Evolutionary conservation across 2,113 vertebrate genomes (phyloP).

Genomic region (Paramisgurnus dabryanus): DNA sequence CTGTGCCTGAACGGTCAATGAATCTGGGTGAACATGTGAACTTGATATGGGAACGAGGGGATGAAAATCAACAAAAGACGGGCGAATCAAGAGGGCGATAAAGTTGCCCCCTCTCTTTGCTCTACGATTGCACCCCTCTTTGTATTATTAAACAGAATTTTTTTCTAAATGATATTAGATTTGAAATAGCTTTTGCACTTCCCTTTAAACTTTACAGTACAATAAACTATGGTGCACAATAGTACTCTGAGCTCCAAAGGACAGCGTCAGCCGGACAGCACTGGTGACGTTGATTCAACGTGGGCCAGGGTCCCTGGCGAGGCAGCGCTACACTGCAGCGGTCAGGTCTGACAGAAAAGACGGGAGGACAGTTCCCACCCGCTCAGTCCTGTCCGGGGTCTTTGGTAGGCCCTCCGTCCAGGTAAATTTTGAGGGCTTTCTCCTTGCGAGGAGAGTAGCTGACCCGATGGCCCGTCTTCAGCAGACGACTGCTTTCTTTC

Average conservation of each 20-base stretch:
- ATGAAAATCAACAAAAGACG: conserved; percentile 38
- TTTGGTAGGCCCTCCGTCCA: conserved; percentile 94
- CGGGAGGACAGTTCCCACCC: conserved; percentile 12
- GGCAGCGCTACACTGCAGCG: conserved; percentile 80
- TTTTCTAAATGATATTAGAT: conserved; percentile 73
- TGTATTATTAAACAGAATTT: conserved; percentile 71
- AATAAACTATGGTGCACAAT: conserved; percentile 96
- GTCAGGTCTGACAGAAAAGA: conserved; percentile 71
- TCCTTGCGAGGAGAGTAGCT: conserved; percentile 98
- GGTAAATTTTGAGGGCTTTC: conserved; percentile 98
- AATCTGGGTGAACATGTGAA: conserved; percentile 80
- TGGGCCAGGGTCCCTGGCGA: conserved; percentile 69
- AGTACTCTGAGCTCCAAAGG: conserved; percentile 84
- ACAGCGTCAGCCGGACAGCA: conserved; percentile 75
- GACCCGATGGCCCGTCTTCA: conserved; percentile 95
- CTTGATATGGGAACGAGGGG: conserved; percentile 62
- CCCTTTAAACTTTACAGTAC: conserved; percentile 98
- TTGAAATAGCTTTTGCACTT: conserved; percentile 83
- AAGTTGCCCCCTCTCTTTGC: conserved; percentile 74
- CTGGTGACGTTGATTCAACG: conserved; percentile 79
- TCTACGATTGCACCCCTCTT: conserved; percentile 78
- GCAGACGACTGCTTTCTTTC: conserved; percentile 96
- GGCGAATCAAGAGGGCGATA: conserved; percentile 49
- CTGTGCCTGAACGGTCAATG: conserved; percentile 22
- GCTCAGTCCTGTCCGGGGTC: conserved; percentile 92